Percentiles rank a stretch among this genome's conserved stretches.
phyloP scores from a whole-genome alignment of 1,140 invertebrate species.

The Theocolax elegans region DNA sequence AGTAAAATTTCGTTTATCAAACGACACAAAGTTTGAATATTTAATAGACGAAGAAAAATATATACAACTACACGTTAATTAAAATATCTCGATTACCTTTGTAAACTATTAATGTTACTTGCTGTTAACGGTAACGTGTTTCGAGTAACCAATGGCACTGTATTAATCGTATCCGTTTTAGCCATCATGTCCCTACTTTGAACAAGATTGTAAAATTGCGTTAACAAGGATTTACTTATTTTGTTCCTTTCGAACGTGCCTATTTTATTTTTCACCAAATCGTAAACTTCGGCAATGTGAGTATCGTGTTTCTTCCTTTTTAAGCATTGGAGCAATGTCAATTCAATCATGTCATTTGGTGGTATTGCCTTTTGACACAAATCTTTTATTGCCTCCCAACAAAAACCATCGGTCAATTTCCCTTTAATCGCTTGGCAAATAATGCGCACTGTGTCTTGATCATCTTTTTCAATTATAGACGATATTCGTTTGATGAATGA shows the following conservation, averaged over 20 bases:
- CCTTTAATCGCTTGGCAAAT: constrained; percentile 17
- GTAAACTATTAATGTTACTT: not conserved
- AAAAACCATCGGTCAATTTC: constrained; percentile 20
- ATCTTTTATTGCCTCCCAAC: constrained; percentile 28
- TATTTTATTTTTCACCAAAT: constrained; percentile 23
- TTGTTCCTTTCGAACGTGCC: constrained; percentile 1
- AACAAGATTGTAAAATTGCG: constrained; percentile 3
- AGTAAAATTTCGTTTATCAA: too few relatives aligned
- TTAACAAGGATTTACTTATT: constrained; percentile 6
- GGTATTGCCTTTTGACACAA: constrained; percentile 12
- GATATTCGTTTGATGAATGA: constrained; percentile 14
- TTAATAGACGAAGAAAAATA: not conserved
- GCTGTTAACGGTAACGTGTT: too few relatives aligned
- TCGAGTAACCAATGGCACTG: not conserved
- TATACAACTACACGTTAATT: not conserved
- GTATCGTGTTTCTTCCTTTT: constrained; percentile 10
- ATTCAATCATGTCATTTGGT: constrained; percentile 24
- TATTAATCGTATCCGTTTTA: not conserved
- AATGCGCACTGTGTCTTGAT: not conserved
- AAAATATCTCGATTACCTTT: not conserved
- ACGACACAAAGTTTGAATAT: too few relatives aligned
- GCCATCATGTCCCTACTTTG: not conserved
- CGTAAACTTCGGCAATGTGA: constrained; percentile 21
- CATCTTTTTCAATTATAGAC: not conserved
- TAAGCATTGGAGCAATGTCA: constrained; percentile 20